Evolutionary conservation across 2,888 invertebrate species (phyloP).

Genomic region (Acronicta alni): DNA sequence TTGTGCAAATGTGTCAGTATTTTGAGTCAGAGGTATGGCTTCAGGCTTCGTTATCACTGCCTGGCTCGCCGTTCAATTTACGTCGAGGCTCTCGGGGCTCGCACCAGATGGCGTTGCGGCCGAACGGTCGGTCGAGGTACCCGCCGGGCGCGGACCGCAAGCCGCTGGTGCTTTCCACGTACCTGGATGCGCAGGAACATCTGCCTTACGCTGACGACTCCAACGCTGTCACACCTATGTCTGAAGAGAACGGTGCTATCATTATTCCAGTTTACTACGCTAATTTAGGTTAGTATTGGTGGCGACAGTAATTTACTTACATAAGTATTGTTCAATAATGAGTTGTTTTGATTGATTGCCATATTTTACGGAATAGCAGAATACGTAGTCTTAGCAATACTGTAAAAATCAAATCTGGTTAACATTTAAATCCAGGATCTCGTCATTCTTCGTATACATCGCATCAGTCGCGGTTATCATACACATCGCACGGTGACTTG

Average conservation of each 20-base stretch:
- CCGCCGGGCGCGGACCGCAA: conserved; percentile 96
- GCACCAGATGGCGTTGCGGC: conserved; percentile 96
- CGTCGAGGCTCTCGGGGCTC: conserved; percentile 97
- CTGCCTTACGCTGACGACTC: conserved; percentile 99
- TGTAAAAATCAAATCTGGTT: neutral
- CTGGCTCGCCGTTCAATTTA: conserved; percentile 98
- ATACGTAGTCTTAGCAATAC: neutral
- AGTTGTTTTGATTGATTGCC: too few species aligned
- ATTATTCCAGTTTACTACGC: conserved; percentile 97
- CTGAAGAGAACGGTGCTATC: conserved; percentile 98
- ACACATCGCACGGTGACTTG: conserved; percentile 97
- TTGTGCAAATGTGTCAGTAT: conserved; percentile 39
- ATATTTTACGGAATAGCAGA: too few species aligned
- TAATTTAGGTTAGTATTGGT: conserved; percentile 91
- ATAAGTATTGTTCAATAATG: too few species aligned
- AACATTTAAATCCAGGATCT: conserved; percentile 90
- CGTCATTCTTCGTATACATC: conserved; percentile 98
- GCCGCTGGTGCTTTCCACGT: conserved; percentile 97
- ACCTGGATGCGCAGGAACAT: conserved; percentile 98
- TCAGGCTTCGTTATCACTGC: conserved; percentile 98
- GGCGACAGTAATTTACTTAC: neutral
- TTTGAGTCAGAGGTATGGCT: conserved; percentile 62
- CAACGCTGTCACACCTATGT: conserved; percentile 99
- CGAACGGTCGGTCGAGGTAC: conserved; percentile 94
- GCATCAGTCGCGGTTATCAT: conserved; percentile 97